phyloP scores from a whole-genome alignment of 2,113 vertebrate species.

The Lepisosteus oculatus region DNA sequence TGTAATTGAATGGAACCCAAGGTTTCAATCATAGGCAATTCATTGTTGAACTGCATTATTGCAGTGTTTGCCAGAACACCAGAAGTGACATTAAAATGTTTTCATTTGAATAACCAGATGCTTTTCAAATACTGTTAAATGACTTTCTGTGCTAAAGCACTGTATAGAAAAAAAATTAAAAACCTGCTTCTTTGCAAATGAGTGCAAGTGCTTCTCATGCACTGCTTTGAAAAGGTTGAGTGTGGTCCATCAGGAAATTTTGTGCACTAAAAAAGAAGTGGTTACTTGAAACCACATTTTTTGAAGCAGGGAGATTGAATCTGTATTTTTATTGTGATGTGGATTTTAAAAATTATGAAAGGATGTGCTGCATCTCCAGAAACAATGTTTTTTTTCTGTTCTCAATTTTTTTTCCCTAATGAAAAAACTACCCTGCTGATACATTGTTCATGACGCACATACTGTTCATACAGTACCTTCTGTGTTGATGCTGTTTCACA shows the following conservation, averaged over 20 bases:
- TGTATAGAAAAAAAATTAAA: not conserved
- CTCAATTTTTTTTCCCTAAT: not conserved
- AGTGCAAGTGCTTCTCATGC: no score
- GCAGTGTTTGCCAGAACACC: slow-evolving; percentile 45
- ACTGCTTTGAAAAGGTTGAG: no score
- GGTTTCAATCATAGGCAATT: not conserved
- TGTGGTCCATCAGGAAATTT: no score
- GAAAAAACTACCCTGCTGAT: slow-evolving; percentile 20
- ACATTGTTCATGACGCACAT: slow-evolving; percentile 25
- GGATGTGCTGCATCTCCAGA: no score
- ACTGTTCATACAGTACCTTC: slow-evolving; percentile 11
- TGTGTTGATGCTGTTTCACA: slow-evolving; percentile 20
- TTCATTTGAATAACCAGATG: slow-evolving; percentile 55
- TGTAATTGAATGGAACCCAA: not conserved
- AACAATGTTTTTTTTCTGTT: not conserved
- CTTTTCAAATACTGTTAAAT: slow-evolving; percentile 25
- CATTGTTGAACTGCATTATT: not conserved
- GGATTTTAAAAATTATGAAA: not conserved
- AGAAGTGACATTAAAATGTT: slow-evolving; percentile 56
- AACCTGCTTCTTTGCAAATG: no score
- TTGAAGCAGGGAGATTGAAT: no score
- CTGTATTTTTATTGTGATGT: no score
- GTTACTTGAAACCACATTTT: no score
- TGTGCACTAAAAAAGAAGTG: no score
- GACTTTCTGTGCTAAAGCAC: slow-evolving; percentile 8